Percentiles rank a stretch among this genome's conserved stretches.
These are phyloP conservation scores for Acanthurus leucopareius DNA, from an alignment of 2,797 vertebrate genomes.

Conservation along the genomic window DNA sequence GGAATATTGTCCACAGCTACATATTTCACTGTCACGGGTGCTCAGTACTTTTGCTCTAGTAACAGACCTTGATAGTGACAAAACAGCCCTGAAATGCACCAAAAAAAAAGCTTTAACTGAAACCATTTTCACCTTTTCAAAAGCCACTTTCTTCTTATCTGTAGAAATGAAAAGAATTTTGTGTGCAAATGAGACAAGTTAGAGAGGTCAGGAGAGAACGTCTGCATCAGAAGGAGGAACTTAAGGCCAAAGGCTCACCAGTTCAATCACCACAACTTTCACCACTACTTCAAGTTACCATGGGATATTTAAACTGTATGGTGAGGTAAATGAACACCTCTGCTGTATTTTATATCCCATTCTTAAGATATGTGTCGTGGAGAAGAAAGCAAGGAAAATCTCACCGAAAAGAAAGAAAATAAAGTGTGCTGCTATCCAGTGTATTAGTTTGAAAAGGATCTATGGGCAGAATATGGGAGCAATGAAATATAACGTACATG, in stretches of 20 bases:
- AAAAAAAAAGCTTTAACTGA: not conserved
- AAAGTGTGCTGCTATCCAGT: slow-evolving; percentile 19
- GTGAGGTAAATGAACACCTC: slow-evolving; percentile 42
- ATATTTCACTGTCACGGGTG: no score
- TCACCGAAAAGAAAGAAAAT: slow-evolving; percentile 25
- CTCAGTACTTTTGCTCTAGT: no score
- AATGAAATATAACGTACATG: no score
- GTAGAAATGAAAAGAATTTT: slow-evolving; percentile 14
- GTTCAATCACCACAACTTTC: slow-evolving; percentile 54
- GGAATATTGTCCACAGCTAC: no score
- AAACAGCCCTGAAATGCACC: slow-evolving; percentile 13
- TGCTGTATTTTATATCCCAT: slow-evolving; percentile 42
- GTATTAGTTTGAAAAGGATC: no score
- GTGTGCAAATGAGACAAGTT: slow-evolving; percentile 24
- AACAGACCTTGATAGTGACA: not conserved
- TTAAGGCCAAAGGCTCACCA: slow-evolving; percentile 35
- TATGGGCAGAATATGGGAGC: no score
- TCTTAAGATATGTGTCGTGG: slow-evolving; percentile 53
- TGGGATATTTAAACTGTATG: slow-evolving; percentile 24
- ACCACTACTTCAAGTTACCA: slow-evolving; percentile 23
- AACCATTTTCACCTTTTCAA: slow-evolving; percentile 16
- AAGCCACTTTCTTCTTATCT: slow-evolving; percentile 13
- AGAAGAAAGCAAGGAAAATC: not conserved
- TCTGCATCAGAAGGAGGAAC: slow-evolving; percentile 38
- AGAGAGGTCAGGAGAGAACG: slow-evolving; percentile 9